Evolutionary conservation across 2,888 invertebrate species (phyloP), one percentile per base, ranked within the genome.

Genomic region (Lithophane leautieri): DNA sequence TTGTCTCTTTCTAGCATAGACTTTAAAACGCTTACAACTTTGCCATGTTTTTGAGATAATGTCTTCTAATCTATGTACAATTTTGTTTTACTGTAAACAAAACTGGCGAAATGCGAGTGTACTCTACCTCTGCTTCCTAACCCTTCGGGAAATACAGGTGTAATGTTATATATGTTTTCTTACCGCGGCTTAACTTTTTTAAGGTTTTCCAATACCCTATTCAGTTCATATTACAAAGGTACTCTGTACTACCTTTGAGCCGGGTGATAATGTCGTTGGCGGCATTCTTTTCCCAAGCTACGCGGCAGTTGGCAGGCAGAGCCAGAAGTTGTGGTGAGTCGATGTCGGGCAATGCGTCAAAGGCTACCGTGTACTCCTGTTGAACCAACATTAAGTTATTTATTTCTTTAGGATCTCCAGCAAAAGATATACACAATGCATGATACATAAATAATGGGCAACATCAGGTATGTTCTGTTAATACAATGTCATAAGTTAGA

Each of bases 221-320:
- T 11, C n/a, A 63, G 65, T 65, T 44, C 11, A 44, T 25, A 44
- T 42, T 19, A 11, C 25, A 25, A 25, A 44, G 63, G 44, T 40
- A 62, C n/a, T 25, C 42, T 25, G 12, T 47, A 65, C 0, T 83
- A 92, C 92, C 92, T 90, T 88, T 91, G 4, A 93, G 84, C n/a
- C 89, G 89, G 19, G 74, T 92, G 68, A 98, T 96, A n/a, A 98
- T 97, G 42, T 94, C 92, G 16, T 93, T 93, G 2, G 97, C 97
- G 7, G 97, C 97, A 73, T 97, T 97, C 84, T 97, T 97, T 92
- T 99, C 98, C 97, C 98, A 98, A 14, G 98, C 98, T 70, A 98
- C 96, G 83, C 98, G 98, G 78, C 99, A 98, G 92, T 99, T 99
- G 70, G 98, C 98, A 0, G 99, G 98, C 67, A 99, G 95, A 6